A percentile compares a stretch with the other conserved stretches of the same genome.
Conservation (phyloP, 1,140 invertebrate species). For the Sarcophaga bullata region DNA sequence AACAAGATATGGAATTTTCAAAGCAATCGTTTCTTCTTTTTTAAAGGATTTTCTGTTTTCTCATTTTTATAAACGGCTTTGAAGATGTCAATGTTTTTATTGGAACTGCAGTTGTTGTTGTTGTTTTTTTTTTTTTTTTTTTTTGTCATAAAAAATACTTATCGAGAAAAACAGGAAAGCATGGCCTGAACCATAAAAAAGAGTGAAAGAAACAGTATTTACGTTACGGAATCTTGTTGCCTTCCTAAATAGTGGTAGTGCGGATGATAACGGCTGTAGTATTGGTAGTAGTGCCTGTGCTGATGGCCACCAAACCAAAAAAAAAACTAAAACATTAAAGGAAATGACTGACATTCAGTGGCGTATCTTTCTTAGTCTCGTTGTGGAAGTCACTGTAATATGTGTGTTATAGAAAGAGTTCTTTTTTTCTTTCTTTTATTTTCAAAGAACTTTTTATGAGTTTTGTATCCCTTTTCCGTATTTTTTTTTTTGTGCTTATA, state of each 20-base stretch:
- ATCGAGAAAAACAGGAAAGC: conserved; percentile 18
- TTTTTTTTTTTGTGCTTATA: too few species aligned
- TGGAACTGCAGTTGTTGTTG: background rate
- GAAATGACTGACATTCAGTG: conserved; percentile 21
- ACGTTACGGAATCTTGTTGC: background rate
- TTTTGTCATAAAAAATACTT: conserved; percentile 2
- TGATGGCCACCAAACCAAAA: background rate
- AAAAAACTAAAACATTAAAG: conserved; percentile 7
- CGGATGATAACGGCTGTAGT: background rate
- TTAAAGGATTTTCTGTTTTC: background rate
- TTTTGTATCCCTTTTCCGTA: too few species aligned
- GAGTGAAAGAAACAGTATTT: background rate
- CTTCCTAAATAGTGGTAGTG: background rate
- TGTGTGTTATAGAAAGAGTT: too few species aligned
- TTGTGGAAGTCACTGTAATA: background rate
- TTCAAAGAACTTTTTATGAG: too few species aligned
- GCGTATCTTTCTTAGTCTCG: background rate
- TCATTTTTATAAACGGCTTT: background rate
- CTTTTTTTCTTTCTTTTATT: too few species aligned
- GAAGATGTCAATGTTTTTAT: background rate
- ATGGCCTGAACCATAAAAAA: background rate
- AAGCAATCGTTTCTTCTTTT: background rate
- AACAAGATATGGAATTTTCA: background rate
- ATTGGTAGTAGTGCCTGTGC: background rate
- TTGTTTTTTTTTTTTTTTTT: too few species aligned